Percentiles rank a stretch among this genome's conserved stretches.
phyloP scores from a whole-genome alignment of 2,888 invertebrate species.

The Branchipolynoe longqiensis region DNA sequence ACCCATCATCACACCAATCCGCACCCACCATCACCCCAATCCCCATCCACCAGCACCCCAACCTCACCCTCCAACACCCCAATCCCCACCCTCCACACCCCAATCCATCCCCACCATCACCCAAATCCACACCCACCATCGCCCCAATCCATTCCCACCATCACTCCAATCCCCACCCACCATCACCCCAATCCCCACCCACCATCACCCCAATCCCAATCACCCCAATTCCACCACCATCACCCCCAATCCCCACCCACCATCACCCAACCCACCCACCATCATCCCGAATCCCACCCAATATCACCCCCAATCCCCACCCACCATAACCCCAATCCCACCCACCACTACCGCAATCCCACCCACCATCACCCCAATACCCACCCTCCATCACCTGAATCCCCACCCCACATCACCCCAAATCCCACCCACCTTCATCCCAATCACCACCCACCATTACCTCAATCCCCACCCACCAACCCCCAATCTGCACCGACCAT shows the following conservation, averaged over 20 bases:
- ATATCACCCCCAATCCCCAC: neutral
- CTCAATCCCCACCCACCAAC: neutral
- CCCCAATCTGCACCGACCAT: neutral
- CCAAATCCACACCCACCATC: neutral
- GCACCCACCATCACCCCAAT: neutral
- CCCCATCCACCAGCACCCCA: neutral
- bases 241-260: neutral
- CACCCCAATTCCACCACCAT: no score
- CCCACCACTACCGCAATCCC: neutral
- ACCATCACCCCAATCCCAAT: neutral
- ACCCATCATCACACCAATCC: neutral
- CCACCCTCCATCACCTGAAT: neutral
- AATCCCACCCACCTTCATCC: neutral
- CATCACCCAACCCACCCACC: neutral
- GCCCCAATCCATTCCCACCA: neutral
- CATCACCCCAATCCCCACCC: neutral
- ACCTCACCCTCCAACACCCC: no score
- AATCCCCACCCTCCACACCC: neutral
- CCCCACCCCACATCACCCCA: no score
- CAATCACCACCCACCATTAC: neutral
- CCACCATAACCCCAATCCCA: neutral
- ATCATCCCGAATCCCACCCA: neutral
- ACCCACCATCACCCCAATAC: neutral
- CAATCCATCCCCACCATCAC: neutral
- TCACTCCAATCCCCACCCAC: neutral